These are phyloP conservation scores for Leuctra nigra DNA, from an alignment of 2,888 invertebrate species.

Conservation along the genomic window DNA sequence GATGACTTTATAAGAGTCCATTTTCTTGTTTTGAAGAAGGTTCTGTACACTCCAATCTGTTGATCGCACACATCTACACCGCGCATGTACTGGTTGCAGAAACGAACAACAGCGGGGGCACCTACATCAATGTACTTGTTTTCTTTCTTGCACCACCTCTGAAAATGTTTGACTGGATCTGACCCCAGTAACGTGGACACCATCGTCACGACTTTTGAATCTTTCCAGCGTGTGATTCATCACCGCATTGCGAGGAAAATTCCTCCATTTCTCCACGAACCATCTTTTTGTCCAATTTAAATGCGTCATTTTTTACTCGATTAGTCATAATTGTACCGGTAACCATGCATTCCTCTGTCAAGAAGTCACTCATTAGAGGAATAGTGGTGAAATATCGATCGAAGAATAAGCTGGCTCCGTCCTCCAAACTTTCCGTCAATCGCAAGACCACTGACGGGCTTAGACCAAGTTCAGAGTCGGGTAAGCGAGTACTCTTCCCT, in stretches of 20 bases:
- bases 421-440: conserved; percentile 31
- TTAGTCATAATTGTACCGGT: conserved; percentile 29
- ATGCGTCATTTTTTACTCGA: conserved; percentile 25
- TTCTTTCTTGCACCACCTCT: conserved; percentile 28
- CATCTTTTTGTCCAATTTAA: conserved; percentile 31
- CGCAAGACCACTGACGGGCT: conserved; percentile 29
- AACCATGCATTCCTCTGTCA: conserved; percentile 24
- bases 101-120: conserved; percentile 33
- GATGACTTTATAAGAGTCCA: conserved; percentile 34
- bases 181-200: conserved; percentile 33
- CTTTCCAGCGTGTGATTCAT: conserved; percentile 34
- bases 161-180: conserved; percentile 29
- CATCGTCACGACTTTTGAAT: conserved; percentile 29
- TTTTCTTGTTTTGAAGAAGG: conserved; percentile 33
- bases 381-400: conserved; percentile 29
- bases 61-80: conserved; percentile 34
- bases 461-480: conserved; percentile 28
- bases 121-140: conserved; percentile 26
- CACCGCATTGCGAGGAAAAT: conserved; percentile 29
- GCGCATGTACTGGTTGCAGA: conserved; percentile 34
- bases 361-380: background rate
- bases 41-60: conserved; percentile 33
- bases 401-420: conserved; percentile 29
- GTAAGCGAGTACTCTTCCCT: conserved; percentile 28
- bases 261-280: conserved; percentile 31